Base-by-base conservation (phyloP, 2,113 vertebrate genomes). In the Neodontobutis hainanensis region DNA sequence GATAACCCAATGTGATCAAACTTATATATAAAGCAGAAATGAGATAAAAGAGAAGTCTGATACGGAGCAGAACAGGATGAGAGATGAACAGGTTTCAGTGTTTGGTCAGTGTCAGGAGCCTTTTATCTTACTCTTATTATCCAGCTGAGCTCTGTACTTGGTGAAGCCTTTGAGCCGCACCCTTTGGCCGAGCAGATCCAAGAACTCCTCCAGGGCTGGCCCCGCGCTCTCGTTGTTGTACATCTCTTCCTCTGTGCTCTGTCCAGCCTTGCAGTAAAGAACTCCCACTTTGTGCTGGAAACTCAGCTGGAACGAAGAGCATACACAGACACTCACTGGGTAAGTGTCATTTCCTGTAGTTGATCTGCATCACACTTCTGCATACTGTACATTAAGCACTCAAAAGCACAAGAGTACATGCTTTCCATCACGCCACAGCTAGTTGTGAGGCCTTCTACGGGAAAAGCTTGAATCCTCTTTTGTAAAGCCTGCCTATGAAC, bases 261-360 rank as follows among this genome's bases (percentile, higher is more conserved):
- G 97, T 68, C 94, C 96, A 1, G 95, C 94, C 90, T 94, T 96
- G 89, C 97, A 99, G 90, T 99, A 99, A 63, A 99, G 93, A 71
- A 99, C 94, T 35, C 97, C 97, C 62, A 99, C 94, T 87, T 99
- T 99, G 91, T 99, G 97, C 82, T 99, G 97, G 92, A 98, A 98
- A 91, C 97, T 99, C 81, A 99, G 89, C 97, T 99, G 94, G 56
- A 94, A 93, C 3, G 15, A 57, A 27, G 45, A 71, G 81, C 11
- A 19, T 6, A 70, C 68, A 70, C 76, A 77, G 69, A 83, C 35
- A 64, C 67, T 60, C 62, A 58, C 43, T 46, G 36, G 63, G 38
- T 63, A 27, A 78, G 70, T 71, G 76, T 76, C 1, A 47, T 66
- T 80, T 83, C 73, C 74, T 74, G 80, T 51, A n/a, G 32, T 64